These are phyloP conservation scores for Diploscapter pachys DNA, from an alignment of 1,140 invertebrate species.

Conservation along the genomic window DNA sequence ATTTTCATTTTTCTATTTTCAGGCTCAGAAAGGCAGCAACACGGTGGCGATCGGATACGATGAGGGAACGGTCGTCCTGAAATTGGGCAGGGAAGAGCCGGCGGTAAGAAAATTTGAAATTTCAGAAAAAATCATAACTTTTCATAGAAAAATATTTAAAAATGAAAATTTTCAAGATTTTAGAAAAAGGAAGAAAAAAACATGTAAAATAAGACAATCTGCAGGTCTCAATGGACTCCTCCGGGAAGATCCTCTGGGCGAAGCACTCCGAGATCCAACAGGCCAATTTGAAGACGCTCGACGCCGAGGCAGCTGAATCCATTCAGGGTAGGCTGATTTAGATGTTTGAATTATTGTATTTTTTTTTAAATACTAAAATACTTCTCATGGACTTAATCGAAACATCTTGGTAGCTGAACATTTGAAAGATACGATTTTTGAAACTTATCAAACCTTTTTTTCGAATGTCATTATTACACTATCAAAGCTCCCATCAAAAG, in stretches of 20 bases:
- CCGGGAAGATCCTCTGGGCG: constrained; percentile 97
- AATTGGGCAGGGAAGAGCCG: constrained; percentile 93
- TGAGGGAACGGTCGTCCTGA: constrained; percentile 95
- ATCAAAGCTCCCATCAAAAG: too few relatives aligned
- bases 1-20: neutral
- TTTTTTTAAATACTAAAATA: too few relatives aligned
- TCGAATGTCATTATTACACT: too few relatives aligned
- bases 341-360: neutral
- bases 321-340: constrained; percentile 43
- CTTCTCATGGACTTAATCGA: too few relatives aligned
- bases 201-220: too few relatives aligned
- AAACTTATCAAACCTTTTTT: too few relatives aligned
- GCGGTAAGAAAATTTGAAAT: constrained; percentile 68
- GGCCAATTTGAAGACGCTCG: constrained; percentile 77
- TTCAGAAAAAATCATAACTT: neutral
- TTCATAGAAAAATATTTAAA: neutral
- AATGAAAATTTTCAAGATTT: too few relatives aligned
- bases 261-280: constrained; percentile 96
- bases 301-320: constrained; percentile 60
- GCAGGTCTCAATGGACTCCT: constrained; percentile 76
- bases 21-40: constrained; percentile 74
- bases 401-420: too few relatives aligned
- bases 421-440: too few relatives aligned
- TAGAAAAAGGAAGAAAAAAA: too few relatives aligned
- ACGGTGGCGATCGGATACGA: constrained; percentile 96